These are phyloP conservation scores for Podarcis raffonei DNA, from an alignment of 2,113 vertebrate species.

Conservation along the genomic window DNA sequence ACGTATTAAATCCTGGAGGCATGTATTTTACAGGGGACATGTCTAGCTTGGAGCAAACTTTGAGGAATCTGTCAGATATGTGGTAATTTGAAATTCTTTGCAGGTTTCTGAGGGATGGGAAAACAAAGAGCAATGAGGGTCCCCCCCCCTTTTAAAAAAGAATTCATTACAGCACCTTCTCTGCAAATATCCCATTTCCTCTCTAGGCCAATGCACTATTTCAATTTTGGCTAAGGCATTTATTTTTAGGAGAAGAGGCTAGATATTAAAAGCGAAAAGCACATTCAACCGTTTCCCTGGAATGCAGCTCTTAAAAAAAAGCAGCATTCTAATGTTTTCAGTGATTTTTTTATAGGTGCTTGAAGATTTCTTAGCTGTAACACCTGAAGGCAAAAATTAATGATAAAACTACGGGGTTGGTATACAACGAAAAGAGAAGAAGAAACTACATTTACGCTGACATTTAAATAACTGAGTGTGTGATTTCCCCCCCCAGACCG, in stretches of 20 bases:
- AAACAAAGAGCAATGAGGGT: background rate
- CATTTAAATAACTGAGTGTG: constrained; percentile 28
- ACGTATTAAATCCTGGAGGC: constrained; percentile 37
- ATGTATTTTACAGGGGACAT: constrained; percentile 16
- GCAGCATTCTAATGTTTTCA: constrained; percentile 21
- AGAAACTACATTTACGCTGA: constrained; percentile 16
- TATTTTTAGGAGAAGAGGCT: constrained; percentile 35
- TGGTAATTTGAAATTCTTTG: constrained; percentile 52
- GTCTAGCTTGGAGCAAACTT: constrained; percentile 38
- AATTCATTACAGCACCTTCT: constrained; percentile 51
- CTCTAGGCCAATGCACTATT: background rate
- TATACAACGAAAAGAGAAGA: background rate
- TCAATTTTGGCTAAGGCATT: constrained; percentile 45
- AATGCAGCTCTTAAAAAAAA: constrained; percentile 2
- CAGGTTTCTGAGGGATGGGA: constrained; percentile 23
- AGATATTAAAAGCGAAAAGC: constrained; percentile 26
- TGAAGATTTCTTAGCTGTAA: constrained; percentile 28
- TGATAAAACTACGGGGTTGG: constrained; percentile 33
- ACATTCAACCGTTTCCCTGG: constrained; percentile 29
- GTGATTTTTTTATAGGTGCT: background rate
- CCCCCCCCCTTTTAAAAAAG: background rate
- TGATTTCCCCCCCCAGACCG: background rate
- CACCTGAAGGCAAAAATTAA: constrained; percentile 19
- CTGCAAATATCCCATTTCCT: constrained; percentile 41
- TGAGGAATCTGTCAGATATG: constrained; percentile 37